These are phyloP conservation scores for Ciona savignyi DNA, from an alignment of 23 tunicate genomes.

Conservation along the genomic window DNA sequence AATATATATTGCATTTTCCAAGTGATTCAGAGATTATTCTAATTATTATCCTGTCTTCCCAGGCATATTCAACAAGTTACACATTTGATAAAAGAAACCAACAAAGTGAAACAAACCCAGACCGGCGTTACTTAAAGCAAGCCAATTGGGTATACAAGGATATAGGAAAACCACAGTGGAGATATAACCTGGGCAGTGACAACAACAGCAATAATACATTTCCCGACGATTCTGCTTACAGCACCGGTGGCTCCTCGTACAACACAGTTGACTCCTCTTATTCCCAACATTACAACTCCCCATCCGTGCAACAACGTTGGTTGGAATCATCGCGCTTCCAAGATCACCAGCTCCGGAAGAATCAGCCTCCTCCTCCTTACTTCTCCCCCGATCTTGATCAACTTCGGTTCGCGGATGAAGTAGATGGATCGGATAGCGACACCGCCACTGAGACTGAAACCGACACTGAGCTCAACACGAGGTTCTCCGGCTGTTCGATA, in stretches of 20 bases:
- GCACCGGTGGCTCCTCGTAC: constrained; percentile 58
- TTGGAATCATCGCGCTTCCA: not conserved
- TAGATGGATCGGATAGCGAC: constrained; percentile 25
- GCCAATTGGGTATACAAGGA: too few relatives aligned
- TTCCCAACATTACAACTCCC: constrained; percentile 6
- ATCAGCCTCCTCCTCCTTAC: not conserved
- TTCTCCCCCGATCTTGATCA: not conserved
- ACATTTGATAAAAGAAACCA: too few relatives aligned
- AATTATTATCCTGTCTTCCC: too few relatives aligned
- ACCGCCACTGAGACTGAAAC: constrained; percentile 36
- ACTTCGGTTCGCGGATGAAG: constrained; percentile 31
- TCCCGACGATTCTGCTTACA: constrained; percentile 42
- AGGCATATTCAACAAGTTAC: too few relatives aligned
- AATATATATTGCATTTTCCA: too few relatives aligned
- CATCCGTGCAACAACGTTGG: not conserved
- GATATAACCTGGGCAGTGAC: not conserved
- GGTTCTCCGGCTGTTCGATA: not conserved
- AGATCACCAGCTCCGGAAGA: too few relatives aligned
- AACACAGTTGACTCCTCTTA: constrained; percentile 68
- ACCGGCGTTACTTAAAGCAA: too few relatives aligned
- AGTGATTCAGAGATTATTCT: too few relatives aligned
- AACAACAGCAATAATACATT: constrained; percentile 14
- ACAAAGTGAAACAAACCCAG: too few relatives aligned
- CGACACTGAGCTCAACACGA: constrained; percentile 37
- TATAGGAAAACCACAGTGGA: not conserved